phyloP scores from a whole-genome alignment of 1,140 invertebrate species.

The Brachionus asplanchnoidis region DNA sequence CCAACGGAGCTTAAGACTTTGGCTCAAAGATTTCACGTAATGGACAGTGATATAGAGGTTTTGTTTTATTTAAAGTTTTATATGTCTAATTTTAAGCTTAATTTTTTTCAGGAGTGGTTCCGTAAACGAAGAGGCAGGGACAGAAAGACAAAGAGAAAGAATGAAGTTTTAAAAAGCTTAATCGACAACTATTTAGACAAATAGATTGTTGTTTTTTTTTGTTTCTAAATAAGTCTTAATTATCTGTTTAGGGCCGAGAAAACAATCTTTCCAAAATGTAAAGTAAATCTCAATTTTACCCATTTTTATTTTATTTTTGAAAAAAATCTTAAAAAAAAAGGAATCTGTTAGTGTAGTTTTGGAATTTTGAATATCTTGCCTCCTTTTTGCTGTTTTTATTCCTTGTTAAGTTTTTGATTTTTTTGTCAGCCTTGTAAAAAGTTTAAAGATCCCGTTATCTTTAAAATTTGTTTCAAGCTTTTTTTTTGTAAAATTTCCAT shows the following conservation, averaged over 20 bases:
- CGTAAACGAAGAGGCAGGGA: slow-evolving; percentile 29
- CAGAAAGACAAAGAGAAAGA: slow-evolving; percentile 38
- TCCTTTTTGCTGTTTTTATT: neutral
- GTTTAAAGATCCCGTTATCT: slow-evolving; percentile 7
- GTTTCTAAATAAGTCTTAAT: neutral
- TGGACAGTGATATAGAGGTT: slow-evolving; percentile 40
- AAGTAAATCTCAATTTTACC: neutral
- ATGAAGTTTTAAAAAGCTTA: slow-evolving; percentile 34
- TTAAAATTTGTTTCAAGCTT: neutral
- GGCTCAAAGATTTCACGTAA: slow-evolving; percentile 32
- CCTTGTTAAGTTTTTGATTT: slow-evolving; percentile 13
- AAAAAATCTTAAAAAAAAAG: neutral
- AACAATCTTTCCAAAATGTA: neutral
- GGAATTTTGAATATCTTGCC: neutral
- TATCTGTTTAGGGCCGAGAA: neutral
- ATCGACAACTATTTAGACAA: slow-evolving; percentile 40
- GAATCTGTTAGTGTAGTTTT: slow-evolving; percentile 2
- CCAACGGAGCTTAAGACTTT: neutral
- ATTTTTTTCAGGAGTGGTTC: slow-evolving; percentile 15
- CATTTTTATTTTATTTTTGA: neutral
- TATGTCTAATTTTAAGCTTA: neutral
- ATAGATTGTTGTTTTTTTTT: neutral
- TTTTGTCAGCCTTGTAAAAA: neutral
- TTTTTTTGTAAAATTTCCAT: slow-evolving; percentile 1
- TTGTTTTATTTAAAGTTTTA: neutral